Evolutionary conservation across 2,888 invertebrate species (phyloP), one percentile per base, ranked within the genome.

Genomic region (Caenorhabditis afra): DNA sequence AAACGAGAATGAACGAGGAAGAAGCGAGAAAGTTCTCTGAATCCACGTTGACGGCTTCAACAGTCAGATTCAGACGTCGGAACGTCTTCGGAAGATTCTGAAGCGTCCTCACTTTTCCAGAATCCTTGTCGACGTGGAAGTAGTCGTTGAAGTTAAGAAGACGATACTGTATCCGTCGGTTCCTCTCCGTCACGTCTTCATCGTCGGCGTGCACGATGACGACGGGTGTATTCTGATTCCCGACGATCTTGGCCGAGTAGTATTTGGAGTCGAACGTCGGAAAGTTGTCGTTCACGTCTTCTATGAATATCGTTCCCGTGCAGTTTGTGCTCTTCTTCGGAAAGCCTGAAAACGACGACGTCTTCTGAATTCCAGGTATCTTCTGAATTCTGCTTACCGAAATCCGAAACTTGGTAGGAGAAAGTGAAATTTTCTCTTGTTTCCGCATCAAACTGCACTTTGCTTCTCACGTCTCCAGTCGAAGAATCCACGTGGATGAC

Each of bases 221-320:
- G 8, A 64, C 66, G 0, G 66, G 50, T 7, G 59, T 53, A 8
- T 58, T 58, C 10, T 14, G 11, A 2, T 29, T 44, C 18, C 59
- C 66, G 16, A 64, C 52, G 3, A 74, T 47, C 23, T 39, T 66
- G 1, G 74, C 53, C 0, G 59, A 37, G 16, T 74, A 74, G 44
- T 50, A 66, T 2, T 11, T 20, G 10, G 59, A 61, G 7, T 35
- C 14, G 18, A 74, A 79, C 58, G 62, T 62, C 14, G 80, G 79
- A 18, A 55, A n/a, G 22, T 80, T 73, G 20, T 82, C 80, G 58
- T 82, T 82, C 45, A 74, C 57, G 52, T 82, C 82, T 8, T 75
- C 66, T 0, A 82, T 55, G 16, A 65, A 18, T 1, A 81, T 45
- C 0, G 22, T 22, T 5, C 20, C 37, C 1, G 41, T 29, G 58